phyloP scores from a whole-genome alignment of 53 echinoderm and acorn worm species.

The Hippasteria phrygiana region DNA sequence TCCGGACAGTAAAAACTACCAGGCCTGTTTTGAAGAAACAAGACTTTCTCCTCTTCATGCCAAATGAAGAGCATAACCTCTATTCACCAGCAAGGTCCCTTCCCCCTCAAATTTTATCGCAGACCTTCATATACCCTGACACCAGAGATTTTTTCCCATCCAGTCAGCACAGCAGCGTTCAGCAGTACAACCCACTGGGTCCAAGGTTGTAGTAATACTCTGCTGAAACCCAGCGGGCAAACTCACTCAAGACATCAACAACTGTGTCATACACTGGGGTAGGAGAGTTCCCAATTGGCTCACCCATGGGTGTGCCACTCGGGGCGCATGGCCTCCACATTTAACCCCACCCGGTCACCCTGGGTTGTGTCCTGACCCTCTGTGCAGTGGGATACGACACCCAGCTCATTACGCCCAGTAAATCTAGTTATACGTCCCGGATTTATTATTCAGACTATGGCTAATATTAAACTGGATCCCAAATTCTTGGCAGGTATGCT shows the following conservation, averaged over 20 bases:
- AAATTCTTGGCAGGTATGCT: slow-evolving; percentile 89
- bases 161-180: background rate
- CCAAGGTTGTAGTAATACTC: too few species aligned
- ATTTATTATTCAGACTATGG: slow-evolving; percentile 35
- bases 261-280: too few species aligned
- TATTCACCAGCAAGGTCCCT: background rate
- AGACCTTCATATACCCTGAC: background rate
- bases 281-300: too few species aligned
- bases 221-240: too few species aligned
- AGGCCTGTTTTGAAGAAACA: background rate
- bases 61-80: background rate
- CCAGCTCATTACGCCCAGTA: background rate
- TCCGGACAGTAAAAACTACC: too few species aligned
- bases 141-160: slow-evolving; percentile 2
- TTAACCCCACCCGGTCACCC: slow-evolving; percentile 19
- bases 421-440: background rate
- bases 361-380: background rate
- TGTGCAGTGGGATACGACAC: slow-evolving; percentile 1
- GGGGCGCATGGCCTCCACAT: background rate
- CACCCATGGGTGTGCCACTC: background rate
- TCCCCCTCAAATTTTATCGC: background rate
- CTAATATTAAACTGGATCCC: slow-evolving; percentile 85
- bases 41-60: slow-evolving; percentile 4
- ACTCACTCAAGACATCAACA: too few species aligned
- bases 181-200: background rate